Evolutionary conservation across 2,888 invertebrate genomes (phyloP).

Genomic region (Thalpophila matura): DNA sequence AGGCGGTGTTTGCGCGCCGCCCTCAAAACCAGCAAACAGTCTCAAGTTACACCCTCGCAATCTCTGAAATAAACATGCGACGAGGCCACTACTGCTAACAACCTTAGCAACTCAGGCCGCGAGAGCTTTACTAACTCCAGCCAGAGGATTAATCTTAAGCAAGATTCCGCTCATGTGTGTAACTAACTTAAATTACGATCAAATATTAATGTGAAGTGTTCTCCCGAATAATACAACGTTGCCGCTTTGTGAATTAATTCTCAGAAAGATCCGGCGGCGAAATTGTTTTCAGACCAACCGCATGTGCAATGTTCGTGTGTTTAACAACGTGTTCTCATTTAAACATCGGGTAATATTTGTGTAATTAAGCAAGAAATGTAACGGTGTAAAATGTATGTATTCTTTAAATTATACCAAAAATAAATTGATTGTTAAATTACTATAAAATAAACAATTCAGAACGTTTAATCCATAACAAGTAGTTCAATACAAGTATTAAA

Average conservation of each 20-base stretch:
- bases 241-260: constrained; percentile 52
- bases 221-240: constrained; percentile 47
- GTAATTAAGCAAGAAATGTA: constrained; percentile 29
- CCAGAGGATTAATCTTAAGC: constrained; percentile 79
- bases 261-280: constrained; percentile 37
- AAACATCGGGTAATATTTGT: constrained; percentile 28
- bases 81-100: constrained; percentile 82
- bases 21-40: constrained; percentile 84
- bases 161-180: constrained; percentile 73
- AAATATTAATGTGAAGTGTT: constrained; percentile 74
- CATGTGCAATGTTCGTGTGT: constrained; percentile 35
- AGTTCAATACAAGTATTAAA: background rate
- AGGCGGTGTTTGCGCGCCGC: constrained; percentile 78
- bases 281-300: constrained; percentile 52
- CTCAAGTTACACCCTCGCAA: constrained; percentile 85
- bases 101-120: constrained; percentile 79
- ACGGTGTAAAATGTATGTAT: constrained; percentile 7
- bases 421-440: background rate
- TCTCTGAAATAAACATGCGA: constrained; percentile 86
- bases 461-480: background rate
- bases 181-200: constrained; percentile 79
- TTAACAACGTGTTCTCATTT: constrained; percentile 33
- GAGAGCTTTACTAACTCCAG: constrained; percentile 77
- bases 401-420: background rate
- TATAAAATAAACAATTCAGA: background rate